Conservation (phyloP, 2,888 invertebrate genomes). For the Acanthoscelides obtectus region DNA sequence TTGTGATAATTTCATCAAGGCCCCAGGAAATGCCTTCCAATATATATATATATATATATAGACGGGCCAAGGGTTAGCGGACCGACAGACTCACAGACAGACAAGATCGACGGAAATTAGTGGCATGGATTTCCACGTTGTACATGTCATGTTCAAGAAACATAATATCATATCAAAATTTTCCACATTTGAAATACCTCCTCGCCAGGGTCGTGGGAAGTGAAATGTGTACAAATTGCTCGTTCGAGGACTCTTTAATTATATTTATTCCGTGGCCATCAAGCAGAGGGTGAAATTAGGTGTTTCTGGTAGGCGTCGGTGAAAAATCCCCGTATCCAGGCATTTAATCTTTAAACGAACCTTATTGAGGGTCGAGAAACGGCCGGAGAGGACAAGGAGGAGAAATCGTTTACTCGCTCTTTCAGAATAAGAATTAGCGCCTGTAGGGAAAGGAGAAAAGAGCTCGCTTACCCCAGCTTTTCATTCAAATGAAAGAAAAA, state of each 20-base stretch:
- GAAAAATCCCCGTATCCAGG: background rate
- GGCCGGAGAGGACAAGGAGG: background rate
- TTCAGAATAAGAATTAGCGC: background rate
- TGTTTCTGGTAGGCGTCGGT: background rate
- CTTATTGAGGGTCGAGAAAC: background rate
- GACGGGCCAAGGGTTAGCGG: too few species aligned
- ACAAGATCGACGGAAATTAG: too few species aligned
- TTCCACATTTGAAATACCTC: too few species aligned
- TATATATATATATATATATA: too few species aligned
- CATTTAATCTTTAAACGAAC: background rate
- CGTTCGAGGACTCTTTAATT: background rate
- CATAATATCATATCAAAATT: too few species aligned
- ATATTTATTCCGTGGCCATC: background rate
- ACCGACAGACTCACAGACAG: too few species aligned
- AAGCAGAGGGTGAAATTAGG: background rate
- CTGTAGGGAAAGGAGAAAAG: background rate
- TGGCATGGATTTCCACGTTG: too few species aligned
- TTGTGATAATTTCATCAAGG: too few species aligned
- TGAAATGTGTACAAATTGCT: too few species aligned
- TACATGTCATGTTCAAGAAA: too few species aligned
- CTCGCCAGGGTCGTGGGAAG: too few species aligned
- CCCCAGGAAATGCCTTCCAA: too few species aligned
- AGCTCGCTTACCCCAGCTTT: background rate
- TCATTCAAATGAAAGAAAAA: background rate
- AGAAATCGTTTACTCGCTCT: background rate